phyloP scores from a whole-genome alignment of 23 tunicate genomes.

The Ascidia mentula region DNA sequence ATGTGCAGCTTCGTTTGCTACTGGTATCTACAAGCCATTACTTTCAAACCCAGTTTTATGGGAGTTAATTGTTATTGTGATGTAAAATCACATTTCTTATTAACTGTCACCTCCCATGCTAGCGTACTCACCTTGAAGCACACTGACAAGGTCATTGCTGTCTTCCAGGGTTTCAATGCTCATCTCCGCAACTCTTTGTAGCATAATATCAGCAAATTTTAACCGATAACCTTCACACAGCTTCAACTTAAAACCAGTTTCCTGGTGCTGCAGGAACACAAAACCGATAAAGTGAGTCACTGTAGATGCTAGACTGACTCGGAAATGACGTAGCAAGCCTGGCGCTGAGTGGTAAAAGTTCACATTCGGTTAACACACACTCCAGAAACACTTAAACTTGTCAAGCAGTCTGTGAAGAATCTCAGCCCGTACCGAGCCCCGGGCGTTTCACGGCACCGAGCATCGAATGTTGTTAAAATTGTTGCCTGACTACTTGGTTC shows the following conservation, averaged over 20 bases:
- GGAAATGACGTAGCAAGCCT: constrained; percentile 10
- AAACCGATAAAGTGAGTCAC: neutral
- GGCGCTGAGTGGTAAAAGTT: neutral
- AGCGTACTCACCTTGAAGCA: constrained; percentile 6
- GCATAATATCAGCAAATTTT: neutral
- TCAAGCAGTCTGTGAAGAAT: neutral
- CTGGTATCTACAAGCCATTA: no score
- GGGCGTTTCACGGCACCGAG: neutral
- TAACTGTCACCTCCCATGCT: no score
- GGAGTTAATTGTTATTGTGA: no score
- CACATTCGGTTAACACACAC: neutral
- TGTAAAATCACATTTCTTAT: no score
- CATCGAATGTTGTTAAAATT: neutral
- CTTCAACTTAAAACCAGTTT: neutral
- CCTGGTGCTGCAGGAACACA: neutral
- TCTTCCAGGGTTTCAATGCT: neutral
- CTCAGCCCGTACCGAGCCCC: neutral
- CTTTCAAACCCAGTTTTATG: no score
- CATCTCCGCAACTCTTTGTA: neutral
- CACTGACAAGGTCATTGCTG: constrained; percentile 8
- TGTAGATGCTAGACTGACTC: neutral
- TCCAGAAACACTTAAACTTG: neutral
- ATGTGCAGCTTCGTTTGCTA: no score
- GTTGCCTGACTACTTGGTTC: constrained; percentile 1
- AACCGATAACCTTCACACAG: neutral